Base-by-base conservation (phyloP, 2,888 invertebrate species). In the Lasioglossum pauxillum region DNA sequence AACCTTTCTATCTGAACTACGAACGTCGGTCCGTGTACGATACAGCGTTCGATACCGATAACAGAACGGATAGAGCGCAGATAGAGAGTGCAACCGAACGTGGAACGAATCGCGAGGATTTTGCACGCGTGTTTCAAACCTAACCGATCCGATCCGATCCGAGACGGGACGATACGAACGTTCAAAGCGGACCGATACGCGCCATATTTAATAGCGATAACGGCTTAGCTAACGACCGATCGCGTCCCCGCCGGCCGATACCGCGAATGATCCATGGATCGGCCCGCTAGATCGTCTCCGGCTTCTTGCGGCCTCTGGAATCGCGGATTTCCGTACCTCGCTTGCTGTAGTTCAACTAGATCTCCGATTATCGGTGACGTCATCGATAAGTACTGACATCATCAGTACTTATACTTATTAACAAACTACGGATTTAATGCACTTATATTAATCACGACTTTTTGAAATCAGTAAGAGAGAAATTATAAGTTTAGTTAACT, bases 221-320 rank as follows among this genome's bases (percentile, higher is more conserved):
- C 87, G 85, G 82, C 83, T 83, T 8, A 60, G 83, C 57, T 85
- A 85, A 89, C 78, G 84, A 88, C 44, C 84, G 75, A 88, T 89
- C 81, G 44, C 44, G 64, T 78, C 87, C 81, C 75, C 84, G 67
- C 35, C 75, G 67, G 80, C 76, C 83, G 82, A 69, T 81, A 69
- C 79, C 79, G 64, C 79, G 71, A 75, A 77, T 71, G 67, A 80
- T 84, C 74, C 77, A 69, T 60, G 14, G 71, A 81, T 83, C 81
- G 76, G 46, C 46, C 73, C 49, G 19, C 74, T 12, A 75, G 60
- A 82, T 81, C 77, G n/a, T 44, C 71, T 31, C 44, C 27, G 14
- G 19, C 31, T 41, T 64, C 83, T 75, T 23, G 16, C 38, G 27
- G 23, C n/a, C 14, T 35, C 16, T 46, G 16, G 35, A 80, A 82